Evolutionary conservation across 1,140 invertebrate genomes (phyloP), one percentile per base, ranked within the genome.

Genomic region (Littorina saxatilis): DNA sequence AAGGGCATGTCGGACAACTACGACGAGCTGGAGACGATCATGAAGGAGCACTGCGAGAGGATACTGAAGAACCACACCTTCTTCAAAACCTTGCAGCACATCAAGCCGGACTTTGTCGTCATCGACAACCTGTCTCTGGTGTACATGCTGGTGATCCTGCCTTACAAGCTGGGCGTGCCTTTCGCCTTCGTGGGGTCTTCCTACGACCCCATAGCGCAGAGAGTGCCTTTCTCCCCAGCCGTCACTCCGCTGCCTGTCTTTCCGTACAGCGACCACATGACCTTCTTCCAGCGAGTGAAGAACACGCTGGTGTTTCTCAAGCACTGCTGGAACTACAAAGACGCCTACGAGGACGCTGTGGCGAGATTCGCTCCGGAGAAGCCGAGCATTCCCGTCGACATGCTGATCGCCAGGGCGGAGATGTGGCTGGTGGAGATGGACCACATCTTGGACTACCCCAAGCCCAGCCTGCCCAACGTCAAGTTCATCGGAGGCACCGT

Each of bases 391-490:
- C 35, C 40, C n/a, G 32, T 82, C 55, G 43, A 78, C 15, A 9
- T 76, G 2, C 17, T 83, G 13, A 63, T 61, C 17, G n/a, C 35
- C 1, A 50, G 78, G 43, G 76, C 81, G 17, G 63, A 82, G 11
- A 43, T 87, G 1, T 68, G 78, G 47, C 43, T 88, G 1, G 15
- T 83, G 17, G 83, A 87, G 13, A n/a, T 43, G 5, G 84, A 87
- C 68, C 35, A 80, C n/a, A n/a, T 85, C 7, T 17, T 87, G n/a
- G 82, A 86, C 29, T 85, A 82, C 55, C 77, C 83, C 2, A 52
- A 68, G 17, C 83, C 87, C 4, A 68, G 63, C 35, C 55, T 87
- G 17, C 84, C 86, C 15, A 83, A 88, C 66, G 63, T 84, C 37
- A 82, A 75, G 11, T 58, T 75, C 50, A 82, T 85, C 39, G 85